Evolutionary conservation across 2,113 vertebrate species (phyloP).

Genomic region (Gracilinanus agilis): DNA sequence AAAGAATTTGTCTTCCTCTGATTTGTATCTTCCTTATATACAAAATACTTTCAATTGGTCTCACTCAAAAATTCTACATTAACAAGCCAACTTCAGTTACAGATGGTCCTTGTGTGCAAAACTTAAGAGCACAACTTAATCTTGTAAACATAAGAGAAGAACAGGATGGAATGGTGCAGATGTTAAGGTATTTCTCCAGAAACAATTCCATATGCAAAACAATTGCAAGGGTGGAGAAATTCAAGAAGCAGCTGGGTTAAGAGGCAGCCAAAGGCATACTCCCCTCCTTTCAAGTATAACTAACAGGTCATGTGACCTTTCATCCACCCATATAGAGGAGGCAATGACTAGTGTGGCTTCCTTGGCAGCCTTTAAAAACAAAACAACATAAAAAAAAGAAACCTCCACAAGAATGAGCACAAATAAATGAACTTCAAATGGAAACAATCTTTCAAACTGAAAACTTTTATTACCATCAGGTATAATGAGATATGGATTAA

Average conservation of each 20-base stretch:
- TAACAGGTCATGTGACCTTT: neutral
- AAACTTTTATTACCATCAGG: neutral
- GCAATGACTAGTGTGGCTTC: neutral
- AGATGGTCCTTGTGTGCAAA: slow-evolving; percentile 3
- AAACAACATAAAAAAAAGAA: neutral
- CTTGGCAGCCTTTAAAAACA: neutral
- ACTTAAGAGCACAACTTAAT: neutral
- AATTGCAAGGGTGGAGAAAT: slow-evolving; percentile 61
- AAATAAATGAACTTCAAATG: slow-evolving; percentile 22
- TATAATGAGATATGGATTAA: slow-evolving; percentile 16
- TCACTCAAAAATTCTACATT: neutral
- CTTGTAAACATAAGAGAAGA: slow-evolving; percentile 62
- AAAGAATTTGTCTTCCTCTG: neutral
- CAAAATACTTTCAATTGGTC: neutral
- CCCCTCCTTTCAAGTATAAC: slow-evolving; percentile 56
- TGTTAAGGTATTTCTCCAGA: slow-evolving; percentile 61
- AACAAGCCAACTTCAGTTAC: neutral
- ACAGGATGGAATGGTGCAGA: slow-evolving; percentile 61
- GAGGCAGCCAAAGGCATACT: slow-evolving; percentile 67
- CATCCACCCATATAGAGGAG: slow-evolving; percentile 13
- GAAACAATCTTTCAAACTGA: neutral
- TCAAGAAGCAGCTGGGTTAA: slow-evolving; percentile 69
- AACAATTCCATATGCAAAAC: slow-evolving; percentile 64
- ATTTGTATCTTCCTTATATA: neutral
- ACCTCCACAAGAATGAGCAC: neutral